Evolutionary conservation across 2,113 vertebrate species (phyloP), one percentile per base, ranked within the genome.

Genomic region (Pholis gunnellus): DNA sequence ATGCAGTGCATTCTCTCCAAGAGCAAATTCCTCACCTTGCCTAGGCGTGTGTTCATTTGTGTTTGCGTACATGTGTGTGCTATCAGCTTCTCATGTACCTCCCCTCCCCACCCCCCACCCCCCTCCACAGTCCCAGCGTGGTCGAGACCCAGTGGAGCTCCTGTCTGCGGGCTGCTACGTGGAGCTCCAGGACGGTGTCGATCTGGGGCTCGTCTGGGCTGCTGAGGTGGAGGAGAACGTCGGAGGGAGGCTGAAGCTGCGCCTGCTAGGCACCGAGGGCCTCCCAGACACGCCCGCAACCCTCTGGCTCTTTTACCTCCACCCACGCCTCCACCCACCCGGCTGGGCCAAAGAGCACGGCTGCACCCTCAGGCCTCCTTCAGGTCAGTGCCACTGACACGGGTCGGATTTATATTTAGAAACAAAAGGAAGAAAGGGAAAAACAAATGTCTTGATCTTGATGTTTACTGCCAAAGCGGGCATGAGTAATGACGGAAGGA

Each of bases 231-330:
- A 97, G 20, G 97, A 99, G 54, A 99, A 99, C 1, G 91, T 98
- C 0, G 98, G 98, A 0, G 98, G 98, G 13, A 95, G 98, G 72
- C 95, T 99, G 65, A 97, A 96, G 77, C 72, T 99, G 76, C 87
- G 94, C 13, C 97, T 98, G 0, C 90, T 96, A 20, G 98, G 98
- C 76, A 94, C 98, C 3, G 96, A 95, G 57, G 94, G 94, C 61
- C 94, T 93, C 38, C 95, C 97, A 20, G 93, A 92, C 57, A 94
- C 93, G 59, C 95, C 96, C 8, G 90, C 95, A 9, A 96, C 96
- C 94, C 93, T 96, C 2, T 98, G 98, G 97, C 91, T 97, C 7
- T 99, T 97, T 93, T 99, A 99, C 91, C 95, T 99, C 88, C 96
- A 98, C 91, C 97, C 97, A 4, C 95, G 96, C 85, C 96, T 99